Evolutionary conservation across 2,888 invertebrate species (phyloP), one percentile per base, ranked within the genome.

Genomic region (Lissocephala sabroskyi): DNA sequence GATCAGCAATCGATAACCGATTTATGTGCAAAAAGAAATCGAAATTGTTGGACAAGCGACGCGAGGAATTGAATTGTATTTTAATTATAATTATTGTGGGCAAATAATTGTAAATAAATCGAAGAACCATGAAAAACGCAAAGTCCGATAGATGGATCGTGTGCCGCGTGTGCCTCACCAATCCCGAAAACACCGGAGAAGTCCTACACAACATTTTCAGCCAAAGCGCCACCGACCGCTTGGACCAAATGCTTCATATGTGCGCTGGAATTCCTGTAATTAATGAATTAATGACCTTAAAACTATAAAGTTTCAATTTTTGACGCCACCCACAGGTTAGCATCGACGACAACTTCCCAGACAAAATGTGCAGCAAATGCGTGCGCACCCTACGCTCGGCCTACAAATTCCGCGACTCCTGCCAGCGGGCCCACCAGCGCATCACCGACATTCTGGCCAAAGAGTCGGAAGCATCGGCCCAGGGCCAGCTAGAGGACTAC

Each of bases 181-280:
- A 62, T 37, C 62, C 66, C n/a, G 49, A 10, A 28, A 80, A 63
- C 1, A 49, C 55, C 52, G 48, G 70, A 1, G 73, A 75, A n/a
- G 33, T 57, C 13, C 56, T 81, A 54, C 68, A 71, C 30, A 63
- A 78, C 13, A 81, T 81, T 59, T 81, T 81, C 44, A 73, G 78
- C 32, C 61, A 65, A 46, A 77, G 67, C 18, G 66, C 62, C 19
- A 67, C 56, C 52, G 75, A 76, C 43, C 81, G 82, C 41, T 63
- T 81, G 10, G 81, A 79, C 43, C 67, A 79, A 48, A 82, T 82
- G 82, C 74, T 82, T 29, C 67, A 79, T 48, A 79, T 82, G 41
- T 82, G 81, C 47, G 81, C 82, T 23, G 81, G 82, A 14, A 76
- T 82, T 6, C 80, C 81, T 7, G 81, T 82, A 49, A 70, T 68